Evolutionary conservation across 2,888 invertebrate genomes (phyloP), one percentile per base, ranked within the genome.

Genomic region (Coelinius sp.): DNA sequence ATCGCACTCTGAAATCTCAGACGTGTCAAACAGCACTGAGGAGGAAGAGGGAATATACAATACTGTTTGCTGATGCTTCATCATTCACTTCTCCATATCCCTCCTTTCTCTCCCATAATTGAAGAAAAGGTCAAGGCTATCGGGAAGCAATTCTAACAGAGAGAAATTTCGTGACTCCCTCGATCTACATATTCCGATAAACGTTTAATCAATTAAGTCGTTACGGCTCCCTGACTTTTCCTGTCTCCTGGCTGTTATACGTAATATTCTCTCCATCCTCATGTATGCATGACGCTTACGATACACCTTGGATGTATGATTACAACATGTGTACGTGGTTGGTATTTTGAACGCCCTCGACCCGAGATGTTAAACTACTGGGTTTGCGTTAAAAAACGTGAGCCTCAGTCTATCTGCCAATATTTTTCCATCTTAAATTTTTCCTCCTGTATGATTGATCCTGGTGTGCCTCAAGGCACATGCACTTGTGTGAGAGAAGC

Each of bases 21-120:
- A 85, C 17, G 75, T 85, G 6, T 86, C 83, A 56, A 82, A 81
- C 46, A 85, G 83, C 35, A 75, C 73, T 38, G 86, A 86, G 27
- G 88, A 88, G 31, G 88, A 88, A 25, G 88, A 88, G 64, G 83
- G 82, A 12, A 85, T 86, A 74, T 88, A 88, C 73, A 88, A 88
- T 75, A 88, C 88, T 20, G 88, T 88, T 68, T 88, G 86, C 76
- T 88, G 82, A 88, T 71, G 20, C 4, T 22, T 65, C n/a, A 64
- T 68, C 49, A 10, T 22, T 24, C 25, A 17, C 4, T 6, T 10
- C 20, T 24, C 12, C 25, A 27, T 65, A 17, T 53, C 35, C 52
- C 6, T 25, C n/a, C 10, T 31, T 41, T n/a, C 17, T 17, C 12
- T n/a, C 5, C 24, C 22, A 38, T 46, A 14, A 56, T 25, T 22